Conservation (phyloP, 2,113 vertebrate genomes). For the Martes martes region DNA sequence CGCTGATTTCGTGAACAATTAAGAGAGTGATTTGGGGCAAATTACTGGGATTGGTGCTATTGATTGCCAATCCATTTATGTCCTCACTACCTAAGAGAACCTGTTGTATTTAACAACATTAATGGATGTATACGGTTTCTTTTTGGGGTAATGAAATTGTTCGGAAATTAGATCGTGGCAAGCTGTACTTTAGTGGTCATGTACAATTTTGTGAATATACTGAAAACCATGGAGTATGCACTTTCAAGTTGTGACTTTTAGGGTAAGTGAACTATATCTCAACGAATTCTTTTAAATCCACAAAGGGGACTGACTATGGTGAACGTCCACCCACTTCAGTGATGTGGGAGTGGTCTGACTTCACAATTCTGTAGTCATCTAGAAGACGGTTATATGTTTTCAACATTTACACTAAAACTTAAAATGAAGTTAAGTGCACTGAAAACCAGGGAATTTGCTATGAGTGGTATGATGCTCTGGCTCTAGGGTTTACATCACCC, state of each 20-base stretch:
- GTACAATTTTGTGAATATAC: not conserved
- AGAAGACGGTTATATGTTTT: not conserved
- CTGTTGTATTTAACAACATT: not conserved
- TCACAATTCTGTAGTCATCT: not conserved
- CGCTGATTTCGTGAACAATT: not conserved
- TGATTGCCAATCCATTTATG: not conserved
- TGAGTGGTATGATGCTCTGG: not conserved
- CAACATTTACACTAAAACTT: not conserved
- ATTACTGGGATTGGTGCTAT: not conserved
- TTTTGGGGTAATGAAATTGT: not conserved
- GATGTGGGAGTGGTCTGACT: not conserved
- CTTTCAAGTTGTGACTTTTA: not conserved
- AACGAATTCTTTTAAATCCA: not conserved
- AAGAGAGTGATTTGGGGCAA: not conserved
- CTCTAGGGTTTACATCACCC: not conserved
- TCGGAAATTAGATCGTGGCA: not conserved
- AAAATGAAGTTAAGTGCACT: not conserved
- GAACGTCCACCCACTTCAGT: not conserved
- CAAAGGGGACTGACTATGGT: not conserved
- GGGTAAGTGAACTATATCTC: not conserved
- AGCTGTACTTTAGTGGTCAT: not conserved
- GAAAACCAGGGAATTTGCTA: not conserved
- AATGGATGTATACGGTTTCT: not conserved
- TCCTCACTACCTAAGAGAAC: not conserved
- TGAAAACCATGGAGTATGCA: not conserved